A percentile compares a stretch with the other conserved stretches of the same genome.
Evolutionary conservation across 2,888 invertebrate species (phyloP).

Genomic region (Schizotus pectinicornis): DNA sequence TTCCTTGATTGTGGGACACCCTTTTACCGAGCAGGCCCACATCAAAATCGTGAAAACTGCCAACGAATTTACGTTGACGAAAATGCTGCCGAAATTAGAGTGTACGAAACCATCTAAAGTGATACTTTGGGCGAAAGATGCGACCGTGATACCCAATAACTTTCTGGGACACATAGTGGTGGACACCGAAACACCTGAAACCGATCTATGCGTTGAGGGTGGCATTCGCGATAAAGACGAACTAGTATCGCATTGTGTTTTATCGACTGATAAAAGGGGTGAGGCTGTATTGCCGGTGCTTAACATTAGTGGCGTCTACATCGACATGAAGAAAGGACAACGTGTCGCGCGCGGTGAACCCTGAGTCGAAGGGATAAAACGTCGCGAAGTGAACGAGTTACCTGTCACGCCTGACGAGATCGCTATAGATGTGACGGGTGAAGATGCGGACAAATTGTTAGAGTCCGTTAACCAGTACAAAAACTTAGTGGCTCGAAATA

Average conservation of each 20-base stretch:
- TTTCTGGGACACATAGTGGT: conserved; percentile 7
- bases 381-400: neutral
- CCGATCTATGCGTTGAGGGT: conserved; percentile 6
- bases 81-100: no score
- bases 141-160: conserved; percentile 8
- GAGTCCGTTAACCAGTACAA: conserved; percentile 19
- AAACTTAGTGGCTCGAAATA: conserved; percentile 23
- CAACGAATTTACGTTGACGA: neutral
- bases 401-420: neutral
- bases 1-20: conserved; percentile 10
- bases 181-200: neutral
- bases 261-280: conserved; percentile 12
- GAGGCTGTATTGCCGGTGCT: conserved; percentile 20
- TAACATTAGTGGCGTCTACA: conserved; percentile 5
- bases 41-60: conserved; percentile 6
- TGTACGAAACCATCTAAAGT: no score
- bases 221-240: neutral
- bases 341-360: conserved; percentile 1
- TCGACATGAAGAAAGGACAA: neutral
- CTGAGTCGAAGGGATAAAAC: neutral
- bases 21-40: conserved; percentile 12
- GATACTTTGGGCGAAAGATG: neutral
- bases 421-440: conserved; percentile 1
- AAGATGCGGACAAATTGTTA: conserved; percentile 2
- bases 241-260: neutral